Evolutionary conservation across 2,113 vertebrate species (phyloP).

Genomic region (Sapayoa aenigma): DNA sequence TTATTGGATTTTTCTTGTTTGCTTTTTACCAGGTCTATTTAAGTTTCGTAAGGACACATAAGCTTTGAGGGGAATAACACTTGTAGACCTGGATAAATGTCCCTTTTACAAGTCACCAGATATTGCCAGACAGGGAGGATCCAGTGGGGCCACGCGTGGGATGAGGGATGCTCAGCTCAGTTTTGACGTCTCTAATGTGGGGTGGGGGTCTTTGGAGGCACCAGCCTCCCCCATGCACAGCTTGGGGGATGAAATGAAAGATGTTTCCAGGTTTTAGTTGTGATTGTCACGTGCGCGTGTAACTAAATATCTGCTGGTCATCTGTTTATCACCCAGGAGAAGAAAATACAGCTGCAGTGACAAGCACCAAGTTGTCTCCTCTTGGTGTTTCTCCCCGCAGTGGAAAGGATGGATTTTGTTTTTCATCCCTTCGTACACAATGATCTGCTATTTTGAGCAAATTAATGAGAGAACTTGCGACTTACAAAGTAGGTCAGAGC

Average conservation of each 20-base stretch:
- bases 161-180: rapidly evolving
- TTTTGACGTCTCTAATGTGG: rapidly evolving
- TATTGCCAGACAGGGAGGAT: not conserved
- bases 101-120: not conserved
- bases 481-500: slow-evolving; percentile 1
- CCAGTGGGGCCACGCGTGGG: rapidly evolving
- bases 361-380: not conserved
- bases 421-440: not conserved
- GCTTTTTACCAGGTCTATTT: not conserved
- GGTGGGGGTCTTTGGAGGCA: not conserved
- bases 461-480: not conserved
- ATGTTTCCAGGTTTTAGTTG: not conserved
- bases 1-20: not conserved
- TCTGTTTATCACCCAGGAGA: not conserved
- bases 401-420: not conserved
- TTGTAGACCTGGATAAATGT: not conserved
- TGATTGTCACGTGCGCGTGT: rapidly evolving
- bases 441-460: not conserved
- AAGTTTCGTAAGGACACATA: not conserved
- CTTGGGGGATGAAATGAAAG: no score
- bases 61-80: not conserved
- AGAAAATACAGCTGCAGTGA: not conserved
- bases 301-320: not conserved
- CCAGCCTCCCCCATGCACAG: rapidly evolving
- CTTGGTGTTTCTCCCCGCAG: not conserved